phyloP scores from a whole-genome alignment of 2,113 vertebrate species.

The Leucoraja erinaceus region DNA sequence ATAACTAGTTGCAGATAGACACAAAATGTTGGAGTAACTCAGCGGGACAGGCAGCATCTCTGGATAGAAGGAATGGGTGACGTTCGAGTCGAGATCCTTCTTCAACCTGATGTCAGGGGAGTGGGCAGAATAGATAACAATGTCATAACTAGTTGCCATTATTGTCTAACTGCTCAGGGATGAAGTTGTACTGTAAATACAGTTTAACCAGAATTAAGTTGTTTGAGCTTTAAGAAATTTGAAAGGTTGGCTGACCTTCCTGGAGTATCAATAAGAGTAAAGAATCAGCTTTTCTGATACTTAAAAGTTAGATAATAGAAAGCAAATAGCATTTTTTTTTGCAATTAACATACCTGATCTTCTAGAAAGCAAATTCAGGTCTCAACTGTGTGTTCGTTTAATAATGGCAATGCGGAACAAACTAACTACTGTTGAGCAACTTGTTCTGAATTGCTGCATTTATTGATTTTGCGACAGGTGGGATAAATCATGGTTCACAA shows the following conservation, averaged over 20 bases:
- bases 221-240: neutral
- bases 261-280: neutral
- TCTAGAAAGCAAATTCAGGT: neutral
- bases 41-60: too few species aligned
- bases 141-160: too few species aligned
- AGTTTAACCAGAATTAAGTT: neutral
- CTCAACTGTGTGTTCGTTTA: neutral
- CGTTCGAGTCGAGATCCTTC: too few species aligned
- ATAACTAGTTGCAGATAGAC: neutral
- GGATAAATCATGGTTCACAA: too few species aligned
- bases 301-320: neutral
- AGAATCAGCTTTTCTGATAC: neutral
- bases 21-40: too few species aligned
- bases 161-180: neutral
- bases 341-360: neutral
- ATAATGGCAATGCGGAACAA: neutral
- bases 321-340: neutral
- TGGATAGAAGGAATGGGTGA: too few species aligned
- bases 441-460: neutral
- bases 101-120: too few species aligned
- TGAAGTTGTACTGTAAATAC: neutral
- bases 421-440: neutral
- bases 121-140: too few species aligned
- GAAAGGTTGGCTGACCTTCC: neutral
- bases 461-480: neutral